A percentile compares a stretch with the other conserved stretches of the same genome.
Conservation (phyloP, 2,797 vertebrate species). For the Xyrichtys novacula region DNA sequence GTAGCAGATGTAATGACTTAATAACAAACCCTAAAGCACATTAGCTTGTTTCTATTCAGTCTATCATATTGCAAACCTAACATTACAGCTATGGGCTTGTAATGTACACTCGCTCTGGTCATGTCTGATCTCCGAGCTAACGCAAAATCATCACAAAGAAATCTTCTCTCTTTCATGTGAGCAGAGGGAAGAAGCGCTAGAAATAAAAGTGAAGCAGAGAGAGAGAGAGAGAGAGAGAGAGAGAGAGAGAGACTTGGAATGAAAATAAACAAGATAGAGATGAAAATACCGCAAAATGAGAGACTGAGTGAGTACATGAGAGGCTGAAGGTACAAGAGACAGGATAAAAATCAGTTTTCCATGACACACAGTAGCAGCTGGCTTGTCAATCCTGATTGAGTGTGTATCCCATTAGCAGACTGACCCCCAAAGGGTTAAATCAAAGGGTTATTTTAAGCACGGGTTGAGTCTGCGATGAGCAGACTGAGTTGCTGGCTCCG, state of each 20-base stretch:
- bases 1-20: slow-evolving; percentile 13
- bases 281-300: neutral
- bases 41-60: slow-evolving; percentile 10
- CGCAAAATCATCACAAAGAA: slow-evolving; percentile 20
- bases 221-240: neutral
- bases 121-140: slow-evolving; percentile 9
- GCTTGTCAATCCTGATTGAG: slow-evolving; percentile 62
- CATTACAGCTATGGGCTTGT: slow-evolving; percentile 16
- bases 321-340: slow-evolving; percentile 10
- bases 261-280: slow-evolving; percentile 12
- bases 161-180: slow-evolving; percentile 11
- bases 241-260: neutral
- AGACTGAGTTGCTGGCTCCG: slow-evolving; percentile 62
- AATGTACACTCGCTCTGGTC: neutral
- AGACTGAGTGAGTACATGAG: neutral
- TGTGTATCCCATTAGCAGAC: slow-evolving; percentile 67
- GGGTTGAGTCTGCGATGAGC: slow-evolving; percentile 66
- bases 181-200: neutral
- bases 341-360: slow-evolving; percentile 41
- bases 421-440: slow-evolving; percentile 79
- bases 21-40: slow-evolving; percentile 1
- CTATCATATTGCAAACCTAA: slow-evolving; percentile 6
- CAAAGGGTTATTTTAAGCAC: slow-evolving; percentile 81
- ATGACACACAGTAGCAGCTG: slow-evolving; percentile 49
- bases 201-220: slow-evolving; percentile 15